A percentile compares a stretch with the other conserved stretches of the same genome.
Evolutionary conservation across 2,113 vertebrate genomes (phyloP).

Genomic region (Odocoileus hemionus): DNA sequence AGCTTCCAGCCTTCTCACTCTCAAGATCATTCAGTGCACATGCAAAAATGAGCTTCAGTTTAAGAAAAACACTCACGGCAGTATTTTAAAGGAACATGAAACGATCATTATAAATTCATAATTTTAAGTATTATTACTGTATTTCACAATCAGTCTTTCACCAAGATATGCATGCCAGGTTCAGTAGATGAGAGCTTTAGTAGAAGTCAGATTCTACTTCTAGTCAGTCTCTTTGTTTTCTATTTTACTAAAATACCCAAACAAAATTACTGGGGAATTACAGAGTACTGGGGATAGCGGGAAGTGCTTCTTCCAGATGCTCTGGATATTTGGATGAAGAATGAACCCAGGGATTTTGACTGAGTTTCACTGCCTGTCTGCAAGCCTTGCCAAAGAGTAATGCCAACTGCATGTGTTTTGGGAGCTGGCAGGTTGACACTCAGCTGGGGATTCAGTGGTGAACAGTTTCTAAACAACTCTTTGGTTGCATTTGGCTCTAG

Average conservation of each 20-base stretch:
- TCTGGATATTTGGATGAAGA: background rate
- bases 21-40: background rate
- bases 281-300: background rate
- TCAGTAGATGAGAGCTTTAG: background rate
- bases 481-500: background rate
- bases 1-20: background rate
- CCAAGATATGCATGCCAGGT: background rate
- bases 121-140: background rate
- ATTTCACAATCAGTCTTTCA: background rate
- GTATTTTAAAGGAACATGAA: background rate
- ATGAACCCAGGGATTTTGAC: background rate
- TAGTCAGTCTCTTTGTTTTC: background rate
- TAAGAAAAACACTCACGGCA: background rate
- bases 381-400: background rate
- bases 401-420: background rate
- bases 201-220: background rate
- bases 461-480: background rate
- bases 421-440: background rate
- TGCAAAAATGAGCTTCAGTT: background rate
- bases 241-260: background rate
- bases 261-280: background rate
- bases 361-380: background rate
- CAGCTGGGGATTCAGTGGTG: background rate
- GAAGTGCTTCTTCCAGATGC: background rate
- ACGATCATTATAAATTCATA: background rate